Evolutionary conservation across 2,113 vertebrate species (phyloP).

Genomic region (Ictidomys tridecemlineatus): DNA sequence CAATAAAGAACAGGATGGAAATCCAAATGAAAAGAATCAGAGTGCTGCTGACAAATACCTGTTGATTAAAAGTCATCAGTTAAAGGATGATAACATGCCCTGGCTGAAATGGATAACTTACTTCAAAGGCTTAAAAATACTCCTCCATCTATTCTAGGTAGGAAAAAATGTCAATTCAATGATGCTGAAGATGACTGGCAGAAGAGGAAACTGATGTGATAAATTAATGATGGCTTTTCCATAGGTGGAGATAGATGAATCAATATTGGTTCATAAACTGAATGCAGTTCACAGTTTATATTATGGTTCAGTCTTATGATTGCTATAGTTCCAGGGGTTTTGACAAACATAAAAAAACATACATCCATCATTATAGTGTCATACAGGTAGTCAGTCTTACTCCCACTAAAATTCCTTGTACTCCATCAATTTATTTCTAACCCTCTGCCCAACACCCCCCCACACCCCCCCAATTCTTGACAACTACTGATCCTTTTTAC

Average conservation of each 20-base stretch:
- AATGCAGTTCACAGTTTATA: background rate
- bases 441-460: background rate
- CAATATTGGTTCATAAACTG: background rate
- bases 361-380: too few species aligned
- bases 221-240: background rate
- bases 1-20: background rate
- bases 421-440: background rate
- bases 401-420: background rate
- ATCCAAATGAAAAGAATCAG: background rate
- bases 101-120: background rate
- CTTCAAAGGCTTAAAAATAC: background rate
- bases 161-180: background rate
- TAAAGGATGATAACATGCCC: background rate
- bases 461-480: background rate
- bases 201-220: background rate
- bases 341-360: background rate
- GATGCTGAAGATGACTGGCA: background rate
- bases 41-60: background rate
- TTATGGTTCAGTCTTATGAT: background rate
- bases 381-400: background rate
- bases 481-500: background rate
- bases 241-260: background rate
- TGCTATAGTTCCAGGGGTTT: background rate
- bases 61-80: background rate
- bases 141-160: background rate